Base-by-base conservation (phyloP, 2,888 invertebrate genomes). In the Bursaphelenchus okinawaensis region DNA sequence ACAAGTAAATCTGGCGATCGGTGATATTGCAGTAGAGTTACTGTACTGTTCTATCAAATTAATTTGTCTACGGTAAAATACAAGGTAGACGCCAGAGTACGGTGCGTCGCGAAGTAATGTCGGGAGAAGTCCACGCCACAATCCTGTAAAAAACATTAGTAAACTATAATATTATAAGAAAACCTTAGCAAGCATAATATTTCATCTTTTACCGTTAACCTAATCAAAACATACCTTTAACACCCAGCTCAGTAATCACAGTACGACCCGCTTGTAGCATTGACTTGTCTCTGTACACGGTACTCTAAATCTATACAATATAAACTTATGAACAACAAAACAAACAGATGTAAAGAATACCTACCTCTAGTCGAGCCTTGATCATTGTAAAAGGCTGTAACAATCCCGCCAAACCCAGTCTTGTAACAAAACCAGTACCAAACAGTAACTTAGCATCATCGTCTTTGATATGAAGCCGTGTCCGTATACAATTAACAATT, bases 71-170 rank as follows among this genome's bases (percentile, higher is more conserved):
- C 71, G 55, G 52, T 69, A 69, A 52, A 71, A 52, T 40, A 72
- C 56, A 2, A 69, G 57, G 51, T 69, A 69, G n/a, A 69, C 28
- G 7, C 69, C 69, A n/a, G 69, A 69, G 56, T 72, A 69, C 12
- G 69, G 69, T 16, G 69, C 68, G 57, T 69, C 69, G 16, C 69
- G 65, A 6, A 71, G 31, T 24, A 69, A 29, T 16, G 69, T 69
- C 19, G 69, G 69, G 28, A 68, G 12, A 7, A 68, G 52, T 0
- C 69, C 67, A n/a, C 40, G 23, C 67, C 67, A 67, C 19, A 67
- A 57, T 2, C 68, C 67, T 65, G 28, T n/a, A 62, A 7, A 28
- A 50, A 19, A 50, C 29, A 52, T 19, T 1, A 7, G 19, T 22
- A 22, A 20, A 57, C 2, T 12, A 7, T 28, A n/a, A n/a, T 16